Percentiles rank a stretch among this genome's conserved stretches.
Conservation (phyloP, 2,888 invertebrate species). For the Caenorhabditis doughertyi region DNA sequence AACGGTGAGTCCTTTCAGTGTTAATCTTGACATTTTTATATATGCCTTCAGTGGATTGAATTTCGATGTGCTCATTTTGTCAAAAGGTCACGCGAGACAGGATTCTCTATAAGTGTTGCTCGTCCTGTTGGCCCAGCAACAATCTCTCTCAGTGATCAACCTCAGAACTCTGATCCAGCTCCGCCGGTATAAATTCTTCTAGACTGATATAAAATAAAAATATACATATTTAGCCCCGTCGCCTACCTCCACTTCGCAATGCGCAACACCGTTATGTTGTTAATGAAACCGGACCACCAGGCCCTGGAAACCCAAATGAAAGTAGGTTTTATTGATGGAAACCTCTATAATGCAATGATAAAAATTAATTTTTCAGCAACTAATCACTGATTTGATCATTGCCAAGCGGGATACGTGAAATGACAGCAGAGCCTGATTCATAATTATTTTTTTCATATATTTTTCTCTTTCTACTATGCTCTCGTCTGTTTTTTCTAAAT, state of each 20-base stretch:
- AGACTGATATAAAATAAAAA: background rate
- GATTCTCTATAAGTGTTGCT: conserved; percentile 78
- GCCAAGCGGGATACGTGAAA: too few species aligned
- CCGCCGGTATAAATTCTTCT: background rate
- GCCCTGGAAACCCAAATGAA: conserved; percentile 40
- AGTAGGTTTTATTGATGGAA: conserved; percentile 13
- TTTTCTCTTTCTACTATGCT: too few species aligned
- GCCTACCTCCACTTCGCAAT: conserved; percentile 61
- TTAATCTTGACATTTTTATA: background rate
- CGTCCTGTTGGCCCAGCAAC: conserved; percentile 78
- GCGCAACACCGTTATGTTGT: conserved; percentile 34
- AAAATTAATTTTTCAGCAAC: background rate
- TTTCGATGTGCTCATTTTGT: conserved; percentile 76
- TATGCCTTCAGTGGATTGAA: conserved; percentile 68
- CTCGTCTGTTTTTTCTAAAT: too few species aligned
- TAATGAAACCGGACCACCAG: conserved; percentile 10
- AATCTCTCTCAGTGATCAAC: conserved; percentile 71
- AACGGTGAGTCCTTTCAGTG: conserved; percentile 26
- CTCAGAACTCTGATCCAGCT: conserved; percentile 7
- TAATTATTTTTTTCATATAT: too few species aligned
- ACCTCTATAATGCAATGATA: too few species aligned
- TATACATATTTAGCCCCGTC: conserved; percentile 23
- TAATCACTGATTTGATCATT: too few species aligned
- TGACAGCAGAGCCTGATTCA: too few species aligned
- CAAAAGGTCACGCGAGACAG: conserved; percentile 78